Base-by-base conservation (phyloP, 2,797 vertebrate genomes). In the Poeciliopsis infans region DNA sequence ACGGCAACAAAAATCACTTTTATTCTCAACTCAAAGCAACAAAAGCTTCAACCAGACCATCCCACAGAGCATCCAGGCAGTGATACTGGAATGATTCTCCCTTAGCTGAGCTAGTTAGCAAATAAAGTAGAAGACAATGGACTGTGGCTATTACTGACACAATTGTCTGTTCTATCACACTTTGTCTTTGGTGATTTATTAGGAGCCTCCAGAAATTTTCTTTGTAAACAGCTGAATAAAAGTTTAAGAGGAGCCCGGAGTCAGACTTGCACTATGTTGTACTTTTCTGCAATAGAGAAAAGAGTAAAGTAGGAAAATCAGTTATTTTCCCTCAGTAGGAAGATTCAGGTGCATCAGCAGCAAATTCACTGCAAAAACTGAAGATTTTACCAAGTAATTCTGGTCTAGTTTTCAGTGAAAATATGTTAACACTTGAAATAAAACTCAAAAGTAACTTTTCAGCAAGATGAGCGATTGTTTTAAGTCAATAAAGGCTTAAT, bases 91-190 rank as follows among this genome's bases (percentile, higher is more conserved):
- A 79, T 76, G 57, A 82, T 79, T 84, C 46, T 83, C 76, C 73
- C 23, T 66, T 76, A 84, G 79, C 41, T 18, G 41, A n/a, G n/a
- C 55, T 86, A 83, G 66, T 83, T 90, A 83, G 85, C 77, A 82
- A 71, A 79, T 69, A 73, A 75, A 72, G 82, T 2, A 46, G 41
- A 61, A 80, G 68, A 72, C 84, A 73, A 51, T 87, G 80, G 87
- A 73, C 79, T 74, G 77, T 78, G 78, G 82, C 80, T 61, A 88
- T 91, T 91, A 91, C 75, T 78, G 81, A 61, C 78, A 77, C 79
- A 83, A 85, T 87, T 81, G 55, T 79, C 74, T 73, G 36, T 77
- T 85, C 47, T 41, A 57, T 69, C 81, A 55, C 33, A 72, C 74
- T 83, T 85, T 84, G 83, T 86, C 66, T 66, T 11, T 36, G 8